Percentiles rank a stretch among this genome's conserved stretches.
phyloP scores from a whole-genome alignment of 35 echinoderm and acorn worm genomes.

The Ophiothrix spiculata region DNA sequence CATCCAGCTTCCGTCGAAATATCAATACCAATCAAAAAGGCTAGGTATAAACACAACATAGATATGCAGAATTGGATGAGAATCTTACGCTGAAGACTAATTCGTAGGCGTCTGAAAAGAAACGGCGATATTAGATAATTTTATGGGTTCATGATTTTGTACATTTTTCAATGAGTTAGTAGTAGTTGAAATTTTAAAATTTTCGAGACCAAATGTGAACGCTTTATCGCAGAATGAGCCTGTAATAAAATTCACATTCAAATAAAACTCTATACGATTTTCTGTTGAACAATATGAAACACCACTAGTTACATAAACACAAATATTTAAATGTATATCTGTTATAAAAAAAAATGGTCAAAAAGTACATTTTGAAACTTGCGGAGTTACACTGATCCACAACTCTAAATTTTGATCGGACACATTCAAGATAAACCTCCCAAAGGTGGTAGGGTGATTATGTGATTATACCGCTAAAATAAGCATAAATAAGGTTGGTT shows the following conservation, averaged over 20 bases:
- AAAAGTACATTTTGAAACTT: no score
- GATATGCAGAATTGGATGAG: background rate
- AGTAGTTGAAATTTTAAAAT: background rate
- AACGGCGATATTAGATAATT: background rate
- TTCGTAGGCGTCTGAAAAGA: background rate
- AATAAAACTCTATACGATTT: background rate
- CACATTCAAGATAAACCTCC: no score
- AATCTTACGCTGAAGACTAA: background rate
- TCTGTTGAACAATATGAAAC: background rate
- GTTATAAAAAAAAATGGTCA: no score
- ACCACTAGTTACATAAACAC: no score
- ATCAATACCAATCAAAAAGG: background rate
- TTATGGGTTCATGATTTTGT: no score
- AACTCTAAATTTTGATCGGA: no score
- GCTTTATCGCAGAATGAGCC: background rate
- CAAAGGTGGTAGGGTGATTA: no score
- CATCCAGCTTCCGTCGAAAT: background rate
- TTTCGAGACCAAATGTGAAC: background rate
- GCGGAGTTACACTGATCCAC: no score
- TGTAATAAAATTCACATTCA: background rate
- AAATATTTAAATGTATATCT: no score
- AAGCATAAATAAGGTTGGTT: background rate
- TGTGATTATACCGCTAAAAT: no score
- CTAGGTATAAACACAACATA: background rate
- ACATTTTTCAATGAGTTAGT: no score